Percentiles rank a stretch among this genome's conserved stretches.
Evolutionary conservation across 2,888 invertebrate genomes (phyloP).

Genomic region (Nymphalis polychloros): DNA sequence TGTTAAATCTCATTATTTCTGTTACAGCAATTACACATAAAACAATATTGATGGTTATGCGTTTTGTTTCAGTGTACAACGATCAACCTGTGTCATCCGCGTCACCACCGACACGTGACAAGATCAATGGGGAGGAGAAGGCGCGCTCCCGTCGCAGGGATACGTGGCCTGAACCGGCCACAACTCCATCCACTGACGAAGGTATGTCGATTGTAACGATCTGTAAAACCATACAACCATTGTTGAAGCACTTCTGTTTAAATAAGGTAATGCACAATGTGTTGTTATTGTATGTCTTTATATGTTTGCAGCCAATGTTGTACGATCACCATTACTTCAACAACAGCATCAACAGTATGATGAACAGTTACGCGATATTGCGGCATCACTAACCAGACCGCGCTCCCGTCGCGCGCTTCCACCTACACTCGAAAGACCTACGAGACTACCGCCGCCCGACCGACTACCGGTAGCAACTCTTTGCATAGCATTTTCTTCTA

Average conservation of each 20-base stretch:
- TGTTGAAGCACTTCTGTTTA: no score
- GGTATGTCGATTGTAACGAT: conserved; percentile 45
- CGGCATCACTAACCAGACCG: conserved; percentile 90
- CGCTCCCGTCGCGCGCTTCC: conserved; percentile 78
- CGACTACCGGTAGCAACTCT: conserved; percentile 59
- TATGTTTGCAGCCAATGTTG: conserved; percentile 51
- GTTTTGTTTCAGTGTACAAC: conserved; percentile 76
- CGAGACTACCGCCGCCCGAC: conserved; percentile 74
- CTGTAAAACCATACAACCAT: no score
- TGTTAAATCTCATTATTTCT: no score
- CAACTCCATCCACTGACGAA: conserved; percentile 59
- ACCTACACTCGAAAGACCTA: conserved; percentile 81
- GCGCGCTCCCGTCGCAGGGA: conserved; percentile 81
- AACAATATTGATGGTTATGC: not conserved
- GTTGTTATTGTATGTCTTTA: conserved; percentile 3
- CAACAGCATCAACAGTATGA: conserved; percentile 79
- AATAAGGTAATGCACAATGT: not conserved
- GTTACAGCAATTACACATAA: no score
- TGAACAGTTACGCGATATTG: conserved; percentile 91
- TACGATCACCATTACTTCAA: conserved; percentile 71
- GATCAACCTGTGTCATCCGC: conserved; percentile 88
- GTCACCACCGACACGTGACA: conserved; percentile 90
- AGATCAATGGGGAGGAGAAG: conserved; percentile 88
- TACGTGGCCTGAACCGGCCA: conserved; percentile 71
- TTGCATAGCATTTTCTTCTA: no score